Conservation (phyloP, 2,888 invertebrate species). For the Achlya flavicornis region DNA sequence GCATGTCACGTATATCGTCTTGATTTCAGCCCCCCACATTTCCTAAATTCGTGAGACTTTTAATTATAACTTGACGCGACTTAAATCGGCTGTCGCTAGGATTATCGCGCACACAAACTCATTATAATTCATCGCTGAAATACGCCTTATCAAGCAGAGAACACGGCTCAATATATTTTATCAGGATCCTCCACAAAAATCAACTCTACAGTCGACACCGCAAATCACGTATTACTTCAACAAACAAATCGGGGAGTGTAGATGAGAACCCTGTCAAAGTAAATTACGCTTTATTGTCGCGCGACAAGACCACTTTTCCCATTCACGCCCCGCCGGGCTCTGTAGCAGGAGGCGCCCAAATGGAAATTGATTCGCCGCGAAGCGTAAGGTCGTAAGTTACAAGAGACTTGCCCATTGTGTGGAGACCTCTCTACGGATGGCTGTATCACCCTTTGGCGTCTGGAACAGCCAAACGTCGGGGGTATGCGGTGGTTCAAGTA, state of each 20-base stretch:
- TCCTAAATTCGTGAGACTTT: conserved; percentile 11
- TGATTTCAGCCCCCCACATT: conserved; percentile 21
- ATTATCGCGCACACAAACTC: conserved; percentile 40
- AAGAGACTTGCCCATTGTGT: conserved; percentile 34
- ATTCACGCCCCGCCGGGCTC: conserved; percentile 31
- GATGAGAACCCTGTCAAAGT: conserved; percentile 50
- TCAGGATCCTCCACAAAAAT: conserved; percentile 41
- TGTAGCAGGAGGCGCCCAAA: conserved; percentile 55
- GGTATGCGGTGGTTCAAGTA: conserved; percentile 45
- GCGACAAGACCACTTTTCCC: conserved; percentile 51
- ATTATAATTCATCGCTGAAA: conserved; percentile 44
- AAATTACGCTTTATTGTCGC: conserved; percentile 65
- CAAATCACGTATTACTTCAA: conserved; percentile 79
- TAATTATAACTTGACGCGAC: conserved; percentile 10
- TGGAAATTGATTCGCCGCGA: conserved; percentile 76
- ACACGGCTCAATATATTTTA: conserved; percentile 38
- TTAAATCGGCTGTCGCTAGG: conserved; percentile 35
- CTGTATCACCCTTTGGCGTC: conserved; percentile 40
- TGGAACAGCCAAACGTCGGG: conserved; percentile 30
- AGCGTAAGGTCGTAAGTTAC: conserved; percentile 67
- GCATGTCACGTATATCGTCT: conserved; percentile 28
- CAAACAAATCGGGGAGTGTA: conserved; percentile 68
- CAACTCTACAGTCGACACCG: conserved; percentile 61
- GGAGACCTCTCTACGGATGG: conserved; percentile 51
- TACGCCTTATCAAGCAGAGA: conserved; percentile 42